Evolutionary conservation across 2,888 invertebrate species (phyloP).

Genomic region (Gymnosoma rotundatum): DNA sequence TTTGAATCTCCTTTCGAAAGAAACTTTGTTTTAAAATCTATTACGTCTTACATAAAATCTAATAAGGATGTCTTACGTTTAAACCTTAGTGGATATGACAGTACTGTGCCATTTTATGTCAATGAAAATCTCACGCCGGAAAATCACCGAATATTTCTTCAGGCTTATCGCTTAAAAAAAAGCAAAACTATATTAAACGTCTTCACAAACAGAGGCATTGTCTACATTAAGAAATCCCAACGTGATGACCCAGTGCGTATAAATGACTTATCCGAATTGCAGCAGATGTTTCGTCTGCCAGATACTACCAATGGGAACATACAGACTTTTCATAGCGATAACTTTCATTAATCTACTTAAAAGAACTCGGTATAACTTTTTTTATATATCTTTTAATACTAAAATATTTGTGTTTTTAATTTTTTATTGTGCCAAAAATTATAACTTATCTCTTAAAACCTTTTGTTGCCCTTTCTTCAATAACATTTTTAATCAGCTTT

Average conservation of each 20-base stretch:
- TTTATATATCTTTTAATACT: neutral
- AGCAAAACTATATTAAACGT: too few relatives aligned
- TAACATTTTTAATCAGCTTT: too few relatives aligned
- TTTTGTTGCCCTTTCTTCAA: neutral
- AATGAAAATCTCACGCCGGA: neutral
- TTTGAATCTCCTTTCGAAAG: neutral
- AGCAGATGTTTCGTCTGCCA: too few relatives aligned
- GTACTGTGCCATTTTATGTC: neutral
- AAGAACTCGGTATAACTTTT: neutral
- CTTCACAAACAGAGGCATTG: neutral
- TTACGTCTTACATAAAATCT: neutral
- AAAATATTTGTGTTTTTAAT: neutral
- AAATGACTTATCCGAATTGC: too few relatives aligned
- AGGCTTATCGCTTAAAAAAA: too few relatives aligned
- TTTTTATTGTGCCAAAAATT: neutral
- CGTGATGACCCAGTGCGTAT: neutral
- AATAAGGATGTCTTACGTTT: neutral
- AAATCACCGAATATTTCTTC: neutral
- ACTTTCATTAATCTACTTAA: neutral
- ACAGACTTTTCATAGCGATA: neutral
- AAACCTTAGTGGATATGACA: neutral
- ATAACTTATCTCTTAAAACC: neutral
- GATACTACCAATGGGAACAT: too few relatives aligned
- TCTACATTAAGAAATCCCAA: neutral
- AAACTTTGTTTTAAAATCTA: neutral